These are phyloP conservation scores for Tenualosa thibaudeaui DNA, from an alignment of 2,797 vertebrate species.

Conservation along the genomic window DNA sequence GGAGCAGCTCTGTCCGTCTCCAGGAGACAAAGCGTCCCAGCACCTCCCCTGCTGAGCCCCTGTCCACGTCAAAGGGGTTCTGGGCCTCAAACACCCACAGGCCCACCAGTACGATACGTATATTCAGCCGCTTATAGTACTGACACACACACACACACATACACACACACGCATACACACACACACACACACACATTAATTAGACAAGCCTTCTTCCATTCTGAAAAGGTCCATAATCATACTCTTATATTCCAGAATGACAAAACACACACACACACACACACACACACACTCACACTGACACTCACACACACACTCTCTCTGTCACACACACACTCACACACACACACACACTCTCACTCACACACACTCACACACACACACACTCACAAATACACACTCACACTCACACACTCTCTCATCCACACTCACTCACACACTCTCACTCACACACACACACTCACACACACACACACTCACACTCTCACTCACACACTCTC, in stretches of 20 bases:
- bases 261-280: background rate
- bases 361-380: background rate
- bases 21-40: conserved; percentile 77
- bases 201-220: background rate
- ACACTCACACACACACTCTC: background rate
- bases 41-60: conserved; percentile 70
- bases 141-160: background rate
- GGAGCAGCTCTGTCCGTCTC: conserved; percentile 69
- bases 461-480: background rate
- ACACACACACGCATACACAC: background rate
- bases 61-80: conserved; percentile 61
- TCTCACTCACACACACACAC: background rate
- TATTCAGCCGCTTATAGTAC: conserved; percentile 69
- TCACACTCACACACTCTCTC: background rate
- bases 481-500: background rate
- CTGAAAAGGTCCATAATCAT: too few species aligned
- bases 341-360: background rate
- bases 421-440: too few species aligned
- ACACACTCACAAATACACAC: background rate
- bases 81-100: conserved; percentile 75
- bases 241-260: too few species aligned
- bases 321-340: background rate
- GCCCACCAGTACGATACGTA: conserved; percentile 80
- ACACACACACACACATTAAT: too few species aligned
- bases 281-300: background rate